These are phyloP conservation scores for Agrilus planipennis DNA, from an alignment of 1,140 invertebrate genomes.

Conservation along the genomic window DNA sequence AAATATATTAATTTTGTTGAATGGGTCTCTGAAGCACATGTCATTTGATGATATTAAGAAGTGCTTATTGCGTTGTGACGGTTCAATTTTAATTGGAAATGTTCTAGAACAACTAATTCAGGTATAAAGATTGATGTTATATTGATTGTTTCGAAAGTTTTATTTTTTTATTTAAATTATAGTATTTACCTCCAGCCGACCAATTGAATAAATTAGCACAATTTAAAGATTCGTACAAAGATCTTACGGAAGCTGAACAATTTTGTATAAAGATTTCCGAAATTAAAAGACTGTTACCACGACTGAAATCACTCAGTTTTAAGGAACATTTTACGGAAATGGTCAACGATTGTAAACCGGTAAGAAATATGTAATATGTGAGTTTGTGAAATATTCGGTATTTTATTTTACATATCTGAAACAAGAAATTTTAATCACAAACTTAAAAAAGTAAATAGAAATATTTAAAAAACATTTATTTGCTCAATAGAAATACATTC, in stretches of 20 bases:
- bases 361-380: too few relatives aligned
- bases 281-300: slow-evolving; percentile 78
- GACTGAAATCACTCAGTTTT: slow-evolving; percentile 84
- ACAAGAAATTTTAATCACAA: too few relatives aligned
- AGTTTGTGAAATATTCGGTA: too few relatives aligned
- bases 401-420: too few relatives aligned
- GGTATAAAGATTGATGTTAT: slow-evolving; percentile 48
- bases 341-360: slow-evolving; percentile 84
- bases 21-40: slow-evolving; percentile 82
- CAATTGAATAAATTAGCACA: slow-evolving; percentile 73
- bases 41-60: slow-evolving; percentile 73
- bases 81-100: slow-evolving; percentile 65
- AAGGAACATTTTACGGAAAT: slow-evolving; percentile 73
- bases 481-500: too few relatives aligned
- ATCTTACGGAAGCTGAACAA: slow-evolving; percentile 87
- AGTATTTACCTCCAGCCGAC: slow-evolving; percentile 82
- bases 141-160: too few relatives aligned
- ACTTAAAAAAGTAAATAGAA: too few relatives aligned
- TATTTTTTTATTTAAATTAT: slow-evolving; percentile 13
- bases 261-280: slow-evolving; percentile 84
- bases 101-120: slow-evolving; percentile 72
- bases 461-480: too few relatives aligned
- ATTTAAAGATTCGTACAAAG: slow-evolving; percentile 63
- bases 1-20: slow-evolving; percentile 86
- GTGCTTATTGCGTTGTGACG: slow-evolving; percentile 77